Evolutionary conservation across 2,113 vertebrate species (phyloP).

Genomic region (Montifringilla adamsi): DNA sequence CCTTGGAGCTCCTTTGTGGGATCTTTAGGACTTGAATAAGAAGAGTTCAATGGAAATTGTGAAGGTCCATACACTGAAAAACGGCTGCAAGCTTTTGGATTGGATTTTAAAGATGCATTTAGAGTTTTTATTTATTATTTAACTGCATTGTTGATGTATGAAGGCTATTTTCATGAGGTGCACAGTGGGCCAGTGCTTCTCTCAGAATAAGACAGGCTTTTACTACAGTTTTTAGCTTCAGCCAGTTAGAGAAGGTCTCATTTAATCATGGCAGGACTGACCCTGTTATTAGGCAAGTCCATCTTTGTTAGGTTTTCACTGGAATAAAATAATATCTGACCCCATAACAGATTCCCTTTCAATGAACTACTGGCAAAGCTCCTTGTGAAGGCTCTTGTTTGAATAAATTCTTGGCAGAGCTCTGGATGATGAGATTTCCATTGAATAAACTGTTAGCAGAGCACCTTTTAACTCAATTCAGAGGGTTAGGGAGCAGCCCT

Average conservation of each 20-base stretch:
- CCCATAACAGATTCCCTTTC: slow-evolving; percentile 19
- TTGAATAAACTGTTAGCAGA: slow-evolving; percentile 49
- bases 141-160: background rate
- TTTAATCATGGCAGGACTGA: background rate
- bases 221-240: background rate
- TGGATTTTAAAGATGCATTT: background rate
- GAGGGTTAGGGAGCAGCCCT: background rate
- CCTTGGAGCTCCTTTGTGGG: background rate
- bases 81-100: background rate
- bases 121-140: background rate
- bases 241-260: background rate
- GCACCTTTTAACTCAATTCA: slow-evolving; percentile 2
- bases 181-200: background rate
- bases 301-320: slow-evolving; percentile 23
- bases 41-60: background rate
- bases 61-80: background rate
- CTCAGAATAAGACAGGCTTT: background rate
- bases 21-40: background rate
- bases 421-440: slow-evolving; percentile 53
- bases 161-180: background rate
- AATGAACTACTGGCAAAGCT: background rate
- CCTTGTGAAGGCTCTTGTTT: slow-evolving; percentile 1
- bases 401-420: slow-evolving; percentile 28
- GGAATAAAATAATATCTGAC: slow-evolving; percentile 3
- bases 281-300: background rate